phyloP scores from a whole-genome alignment of 1,140 invertebrate genomes.

The Hypsibius dujardini region DNA sequence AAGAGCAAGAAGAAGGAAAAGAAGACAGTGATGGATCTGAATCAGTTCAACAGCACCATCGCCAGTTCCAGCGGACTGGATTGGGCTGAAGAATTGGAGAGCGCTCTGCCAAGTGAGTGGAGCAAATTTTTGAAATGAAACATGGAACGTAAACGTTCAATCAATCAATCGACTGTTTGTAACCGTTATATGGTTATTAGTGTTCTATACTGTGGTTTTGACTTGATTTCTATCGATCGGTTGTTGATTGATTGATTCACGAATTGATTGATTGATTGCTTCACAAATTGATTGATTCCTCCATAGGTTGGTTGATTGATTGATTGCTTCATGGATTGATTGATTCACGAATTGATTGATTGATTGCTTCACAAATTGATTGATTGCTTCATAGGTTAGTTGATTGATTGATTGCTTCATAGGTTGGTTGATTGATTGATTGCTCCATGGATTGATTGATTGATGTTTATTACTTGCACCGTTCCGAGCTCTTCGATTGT shows the following conservation, averaged over 20 bases:
- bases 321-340: neutral
- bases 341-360: neutral
- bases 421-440: neutral
- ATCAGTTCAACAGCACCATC: neutral
- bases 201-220: neutral
- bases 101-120: neutral
- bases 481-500: neutral
- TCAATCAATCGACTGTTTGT: neutral
- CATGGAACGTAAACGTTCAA: too few relatives aligned
- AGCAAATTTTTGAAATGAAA: too few relatives aligned
- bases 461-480: neutral
- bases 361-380: neutral
- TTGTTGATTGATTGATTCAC: neutral
- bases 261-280: neutral
- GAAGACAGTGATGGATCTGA: neutral
- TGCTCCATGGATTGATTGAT: neutral
- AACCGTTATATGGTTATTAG: neutral
- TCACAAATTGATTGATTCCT: neutral
- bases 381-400: neutral
- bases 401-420: neutral
- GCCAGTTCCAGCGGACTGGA: neutral
- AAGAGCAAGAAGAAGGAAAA: neutral
- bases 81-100: slow-evolving; percentile 4
- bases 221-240: neutral
- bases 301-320: neutral